These are phyloP conservation scores for Zaprionus gabonicus DNA, from an alignment of 1,140 invertebrate genomes.

Conservation along the genomic window DNA sequence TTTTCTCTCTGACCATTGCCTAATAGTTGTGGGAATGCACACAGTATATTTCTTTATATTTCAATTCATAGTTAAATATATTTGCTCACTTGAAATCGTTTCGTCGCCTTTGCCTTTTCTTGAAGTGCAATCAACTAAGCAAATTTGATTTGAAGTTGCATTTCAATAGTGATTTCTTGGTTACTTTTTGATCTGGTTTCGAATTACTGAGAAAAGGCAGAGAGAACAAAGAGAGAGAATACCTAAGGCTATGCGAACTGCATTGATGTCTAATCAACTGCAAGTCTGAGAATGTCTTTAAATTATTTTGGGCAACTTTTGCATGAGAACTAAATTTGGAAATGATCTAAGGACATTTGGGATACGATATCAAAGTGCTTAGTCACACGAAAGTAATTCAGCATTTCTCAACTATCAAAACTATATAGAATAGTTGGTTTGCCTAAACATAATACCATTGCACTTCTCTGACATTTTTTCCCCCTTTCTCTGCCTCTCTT, in stretches of 20 bases:
- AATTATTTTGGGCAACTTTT: too few species aligned
- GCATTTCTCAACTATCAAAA: neutral
- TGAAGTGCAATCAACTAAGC: constrained; percentile 52
- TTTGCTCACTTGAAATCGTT: constrained; percentile 6
- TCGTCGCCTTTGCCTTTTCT: constrained; percentile 3
- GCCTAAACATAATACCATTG: neutral
- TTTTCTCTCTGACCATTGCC: constrained; percentile 33
- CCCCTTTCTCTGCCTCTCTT: neutral
- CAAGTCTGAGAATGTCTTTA: constrained; percentile 54
- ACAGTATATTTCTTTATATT: constrained; percentile 27
- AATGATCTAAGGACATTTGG: neutral
- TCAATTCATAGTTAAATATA: constrained; percentile 7
- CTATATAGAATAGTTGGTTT: neutral
- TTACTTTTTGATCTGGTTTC: constrained; percentile 31
- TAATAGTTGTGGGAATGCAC: constrained; percentile 59
- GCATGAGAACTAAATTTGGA: constrained; percentile 1
- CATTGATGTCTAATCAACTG: constrained; percentile 30
- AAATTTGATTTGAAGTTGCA: constrained; percentile 43
- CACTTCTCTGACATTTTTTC: neutral
- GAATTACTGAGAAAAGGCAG: constrained; percentile 47
- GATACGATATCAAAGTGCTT: neutral
- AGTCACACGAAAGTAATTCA: too few species aligned
- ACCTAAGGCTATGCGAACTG: too few species aligned
- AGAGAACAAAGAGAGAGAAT: constrained; percentile 24
- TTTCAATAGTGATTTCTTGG: constrained; percentile 14